These are phyloP conservation scores for Leucozona laternaria DNA, from an alignment of 2,888 invertebrate genomes.

Conservation along the genomic window DNA sequence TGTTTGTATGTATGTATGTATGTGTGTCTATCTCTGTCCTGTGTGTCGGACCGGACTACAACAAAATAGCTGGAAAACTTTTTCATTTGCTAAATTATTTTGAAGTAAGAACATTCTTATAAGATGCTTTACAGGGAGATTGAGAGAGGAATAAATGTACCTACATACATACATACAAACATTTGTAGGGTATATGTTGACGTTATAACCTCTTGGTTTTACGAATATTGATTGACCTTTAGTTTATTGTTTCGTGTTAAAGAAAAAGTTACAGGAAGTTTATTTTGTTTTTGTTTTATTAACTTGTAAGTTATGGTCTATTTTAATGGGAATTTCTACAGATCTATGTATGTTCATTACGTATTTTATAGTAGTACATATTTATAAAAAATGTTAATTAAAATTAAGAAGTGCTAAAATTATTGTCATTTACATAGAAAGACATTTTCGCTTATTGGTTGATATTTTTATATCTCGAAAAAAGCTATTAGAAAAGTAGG, in stretches of 20 bases:
- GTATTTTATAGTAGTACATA: too few species aligned
- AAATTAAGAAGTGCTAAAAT: too few species aligned
- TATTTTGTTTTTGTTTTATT: neutral
- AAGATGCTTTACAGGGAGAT: neutral
- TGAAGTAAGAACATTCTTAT: neutral
- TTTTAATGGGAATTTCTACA: neutral
- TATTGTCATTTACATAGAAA: too few species aligned
- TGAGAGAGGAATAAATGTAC: neutral
- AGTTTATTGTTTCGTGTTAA: conserved; percentile 9
- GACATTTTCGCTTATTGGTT: too few species aligned
- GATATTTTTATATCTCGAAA: too few species aligned
- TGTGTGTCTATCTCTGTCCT: neutral
- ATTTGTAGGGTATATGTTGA: neutral
- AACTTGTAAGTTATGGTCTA: neutral
- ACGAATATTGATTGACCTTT: conserved; percentile 4
- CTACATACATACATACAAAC: too few species aligned
- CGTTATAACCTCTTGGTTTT: neutral
- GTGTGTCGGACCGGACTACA: neutral
- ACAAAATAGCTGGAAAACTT: conserved; percentile 18
- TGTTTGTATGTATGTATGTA: neutral
- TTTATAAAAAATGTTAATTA: too few species aligned
- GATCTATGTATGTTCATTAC: too few species aligned
- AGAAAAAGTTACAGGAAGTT: neutral
- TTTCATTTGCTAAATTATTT: conserved; percentile 14
- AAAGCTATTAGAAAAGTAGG: too few species aligned